phyloP scores from a whole-genome alignment of 2,888 invertebrate species.

The Dyspetes luteomarginatus region DNA sequence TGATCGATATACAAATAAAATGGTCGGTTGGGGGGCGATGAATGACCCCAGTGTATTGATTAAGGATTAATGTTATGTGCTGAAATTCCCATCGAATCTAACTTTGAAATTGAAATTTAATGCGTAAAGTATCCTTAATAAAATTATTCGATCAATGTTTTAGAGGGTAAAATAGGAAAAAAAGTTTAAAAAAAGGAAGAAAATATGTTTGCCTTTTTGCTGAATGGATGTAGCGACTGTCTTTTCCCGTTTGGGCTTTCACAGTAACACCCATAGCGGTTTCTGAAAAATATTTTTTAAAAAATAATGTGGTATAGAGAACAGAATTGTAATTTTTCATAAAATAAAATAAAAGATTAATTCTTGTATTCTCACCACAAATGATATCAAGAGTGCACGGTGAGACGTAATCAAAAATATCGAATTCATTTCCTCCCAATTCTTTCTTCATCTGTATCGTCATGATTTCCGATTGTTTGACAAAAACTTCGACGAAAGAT shows the following conservation, averaged over 20 bases:
- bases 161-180: no score
- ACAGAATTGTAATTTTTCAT: neutral
- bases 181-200: neutral
- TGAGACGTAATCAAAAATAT: slow-evolving; percentile 70
- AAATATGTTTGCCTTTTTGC: slow-evolving; percentile 52
- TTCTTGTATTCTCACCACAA: slow-evolving; percentile 66
- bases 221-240: slow-evolving; percentile 53
- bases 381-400: slow-evolving; percentile 74
- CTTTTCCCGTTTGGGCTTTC: slow-evolving; percentile 55
- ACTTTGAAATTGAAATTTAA: no score
- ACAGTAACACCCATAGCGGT: slow-evolving; percentile 65
- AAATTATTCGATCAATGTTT: no score
- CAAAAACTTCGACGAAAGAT: slow-evolving; percentile 73
- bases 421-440: slow-evolving; percentile 70
- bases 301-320: slow-evolving; percentile 48
- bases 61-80: no score
- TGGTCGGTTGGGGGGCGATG: no score
- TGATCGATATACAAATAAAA: no score
- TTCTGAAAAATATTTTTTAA: slow-evolving; percentile 57
- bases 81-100: no score
- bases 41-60: no score
- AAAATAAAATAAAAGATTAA: neutral
- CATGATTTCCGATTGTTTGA: slow-evolving; percentile 70
- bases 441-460: slow-evolving; percentile 69
- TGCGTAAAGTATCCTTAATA: no score